A percentile compares a stretch with the other conserved stretches of the same genome.
These are phyloP conservation scores for Urocitellus parryii DNA, from an alignment of 2,113 vertebrate species.

Conservation along the genomic window DNA sequence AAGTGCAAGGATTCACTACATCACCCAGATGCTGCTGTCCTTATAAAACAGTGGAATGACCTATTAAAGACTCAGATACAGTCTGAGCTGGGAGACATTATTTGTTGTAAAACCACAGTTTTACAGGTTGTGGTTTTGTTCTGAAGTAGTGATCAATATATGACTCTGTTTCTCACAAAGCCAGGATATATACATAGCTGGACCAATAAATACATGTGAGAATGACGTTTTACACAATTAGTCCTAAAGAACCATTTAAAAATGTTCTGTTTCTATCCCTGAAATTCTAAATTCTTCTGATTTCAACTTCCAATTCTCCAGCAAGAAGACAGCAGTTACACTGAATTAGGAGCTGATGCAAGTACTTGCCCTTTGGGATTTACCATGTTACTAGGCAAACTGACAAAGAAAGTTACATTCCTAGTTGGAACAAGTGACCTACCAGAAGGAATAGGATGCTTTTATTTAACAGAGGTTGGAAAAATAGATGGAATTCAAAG, in stretches of 20 bases:
- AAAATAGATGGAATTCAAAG: conserved; percentile 7
- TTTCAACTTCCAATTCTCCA: neutral
- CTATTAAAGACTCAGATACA: neutral
- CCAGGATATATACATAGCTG: neutral
- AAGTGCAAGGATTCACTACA: neutral
- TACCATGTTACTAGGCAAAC: conserved; percentile 7
- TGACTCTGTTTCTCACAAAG: neutral
- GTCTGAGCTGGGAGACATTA: neutral
- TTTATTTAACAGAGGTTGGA: neutral
- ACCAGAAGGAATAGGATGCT: neutral
- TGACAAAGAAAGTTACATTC: neutral
- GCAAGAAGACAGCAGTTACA: neutral
- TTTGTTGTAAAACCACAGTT: neutral
- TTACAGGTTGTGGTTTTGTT: neutral
- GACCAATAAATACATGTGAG: neutral
- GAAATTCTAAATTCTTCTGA: neutral
- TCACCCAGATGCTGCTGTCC: neutral
- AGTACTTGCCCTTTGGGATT: neutral
- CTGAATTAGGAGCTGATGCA: neutral
- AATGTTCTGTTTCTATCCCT: neutral
- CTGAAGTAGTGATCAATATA: neutral
- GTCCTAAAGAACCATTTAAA: neutral
- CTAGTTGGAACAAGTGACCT: neutral
- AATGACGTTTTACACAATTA: conserved; percentile 13
- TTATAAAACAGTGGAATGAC: neutral